Conservation (phyloP, 2,888 invertebrate genomes). For the Spilosoma lubricipeda region DNA sequence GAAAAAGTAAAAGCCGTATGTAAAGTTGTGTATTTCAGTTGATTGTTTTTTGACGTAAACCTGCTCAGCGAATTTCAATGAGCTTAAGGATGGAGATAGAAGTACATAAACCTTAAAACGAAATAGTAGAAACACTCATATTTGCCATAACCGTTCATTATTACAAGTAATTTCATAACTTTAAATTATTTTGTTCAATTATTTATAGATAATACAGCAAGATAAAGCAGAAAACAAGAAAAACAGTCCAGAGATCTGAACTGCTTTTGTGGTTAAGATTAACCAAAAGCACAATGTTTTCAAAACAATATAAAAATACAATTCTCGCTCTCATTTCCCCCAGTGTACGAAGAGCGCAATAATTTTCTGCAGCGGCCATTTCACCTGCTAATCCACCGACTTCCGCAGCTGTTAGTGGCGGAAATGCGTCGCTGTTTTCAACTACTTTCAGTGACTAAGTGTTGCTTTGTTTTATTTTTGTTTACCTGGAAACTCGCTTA, state of each 20-base stretch:
- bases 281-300: constrained; percentile 14
- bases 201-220: background rate
- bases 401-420: constrained; percentile 52
- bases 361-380: constrained; percentile 45
- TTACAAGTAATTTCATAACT: no score
- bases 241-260: background rate
- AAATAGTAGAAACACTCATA: no score
- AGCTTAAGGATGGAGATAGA: background rate
- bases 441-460: constrained; percentile 62
- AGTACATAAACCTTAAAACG: background rate
- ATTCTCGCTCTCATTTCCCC: constrained; percentile 39
- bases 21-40: no score
- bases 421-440: constrained; percentile 63
- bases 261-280: no score
- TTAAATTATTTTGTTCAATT: background rate
- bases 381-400: constrained; percentile 48
- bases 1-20: no score
- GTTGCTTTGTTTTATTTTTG: constrained; percentile 52
- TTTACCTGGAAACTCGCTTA: constrained; percentile 11
- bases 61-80: no score
- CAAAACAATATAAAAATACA: constrained; percentile 36
- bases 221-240: background rate
- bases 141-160: background rate
- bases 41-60: no score
- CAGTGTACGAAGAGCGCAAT: constrained; percentile 41